Percentiles rank a stretch among this genome's conserved stretches.
Evolutionary conservation across 2,888 invertebrate species (phyloP).

Genomic region (Melangyna quadrimaculata): DNA sequence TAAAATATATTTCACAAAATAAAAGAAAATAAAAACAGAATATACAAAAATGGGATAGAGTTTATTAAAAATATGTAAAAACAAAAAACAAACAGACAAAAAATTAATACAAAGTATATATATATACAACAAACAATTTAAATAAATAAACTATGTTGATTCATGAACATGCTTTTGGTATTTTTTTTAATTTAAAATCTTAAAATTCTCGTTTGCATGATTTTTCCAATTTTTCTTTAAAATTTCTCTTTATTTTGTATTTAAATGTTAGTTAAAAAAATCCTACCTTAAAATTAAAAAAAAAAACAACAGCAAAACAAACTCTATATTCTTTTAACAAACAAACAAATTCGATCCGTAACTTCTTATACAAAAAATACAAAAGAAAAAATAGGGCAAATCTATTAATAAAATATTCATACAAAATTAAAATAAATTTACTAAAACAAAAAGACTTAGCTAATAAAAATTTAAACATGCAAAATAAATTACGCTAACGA

Average conservation of each 20-base stretch:
- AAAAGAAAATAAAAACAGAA: neutral
- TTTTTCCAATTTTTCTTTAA: neutral
- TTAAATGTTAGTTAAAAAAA: slow-evolving; percentile 30
- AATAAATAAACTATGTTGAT: slow-evolving; percentile 62
- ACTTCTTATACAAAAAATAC: slow-evolving; percentile 57
- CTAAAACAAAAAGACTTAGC: slow-evolving; percentile 73
- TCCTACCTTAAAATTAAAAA: slow-evolving; percentile 54
- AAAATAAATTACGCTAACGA: slow-evolving; percentile 58
- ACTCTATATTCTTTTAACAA: slow-evolving; percentile 19
- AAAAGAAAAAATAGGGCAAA: slow-evolving; percentile 26
- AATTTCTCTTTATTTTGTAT: neutral
- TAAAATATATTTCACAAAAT: slow-evolving; percentile 73
- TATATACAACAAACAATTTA: slow-evolving; percentile 44
- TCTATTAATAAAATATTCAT: slow-evolving; percentile 14
- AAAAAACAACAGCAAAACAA: neutral
- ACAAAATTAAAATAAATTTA: slow-evolving; percentile 53
- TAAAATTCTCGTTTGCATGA: neutral
- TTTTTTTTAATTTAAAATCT: slow-evolving; percentile 7
- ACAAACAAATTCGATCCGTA: slow-evolving; percentile 63
- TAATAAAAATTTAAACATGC: slow-evolving; percentile 73
- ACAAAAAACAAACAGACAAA: slow-evolving; percentile 67
- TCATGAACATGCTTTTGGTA: slow-evolving; percentile 44
- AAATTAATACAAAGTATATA: slow-evolving; percentile 73
- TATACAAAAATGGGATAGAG: slow-evolving; percentile 48
- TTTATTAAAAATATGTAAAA: slow-evolving; percentile 65